Evolutionary conservation across 1,140 invertebrate genomes (phyloP).

Genomic region (Mamestra configurata): DNA sequence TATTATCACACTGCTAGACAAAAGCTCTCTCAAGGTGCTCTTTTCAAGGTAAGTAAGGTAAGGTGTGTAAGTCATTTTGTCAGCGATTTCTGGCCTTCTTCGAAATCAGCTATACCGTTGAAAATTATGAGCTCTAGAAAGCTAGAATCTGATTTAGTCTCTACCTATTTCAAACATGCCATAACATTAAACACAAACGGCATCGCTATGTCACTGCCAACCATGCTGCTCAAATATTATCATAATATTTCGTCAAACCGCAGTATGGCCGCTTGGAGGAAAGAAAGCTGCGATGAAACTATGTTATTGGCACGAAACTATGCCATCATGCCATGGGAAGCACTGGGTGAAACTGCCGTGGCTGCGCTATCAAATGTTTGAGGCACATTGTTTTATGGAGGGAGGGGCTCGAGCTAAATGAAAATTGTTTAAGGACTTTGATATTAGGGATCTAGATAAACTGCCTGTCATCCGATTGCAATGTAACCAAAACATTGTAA

Average conservation of each 20-base stretch:
- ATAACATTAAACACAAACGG: too few relatives aligned
- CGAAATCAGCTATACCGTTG: too few relatives aligned
- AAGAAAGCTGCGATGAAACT: constrained; percentile 37
- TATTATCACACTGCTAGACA: too few relatives aligned
- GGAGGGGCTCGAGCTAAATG: not conserved
- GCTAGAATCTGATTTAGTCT: too few relatives aligned
- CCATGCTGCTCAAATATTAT: not conserved
- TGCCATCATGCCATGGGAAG: constrained; percentile 35
- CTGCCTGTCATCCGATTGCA: too few relatives aligned
- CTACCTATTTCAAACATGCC: too few relatives aligned
- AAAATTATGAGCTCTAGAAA: too few relatives aligned
- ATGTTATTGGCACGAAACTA: constrained; percentile 37
- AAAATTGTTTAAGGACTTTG: not conserved
- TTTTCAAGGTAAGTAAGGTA: too few relatives aligned
- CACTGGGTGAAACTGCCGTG: constrained; percentile 22
- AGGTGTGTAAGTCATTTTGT: too few relatives aligned
- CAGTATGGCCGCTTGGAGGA: constrained; percentile 2
- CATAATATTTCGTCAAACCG: constrained; percentile 38
- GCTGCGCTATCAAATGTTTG: constrained; percentile 18
- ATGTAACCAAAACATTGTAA: too few relatives aligned
- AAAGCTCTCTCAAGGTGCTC: too few relatives aligned
- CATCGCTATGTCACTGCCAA: not conserved
- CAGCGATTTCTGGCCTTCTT: too few relatives aligned
- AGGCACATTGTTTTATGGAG: constrained; percentile 4
- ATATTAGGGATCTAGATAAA: not conserved